Evolutionary conservation across 2,113 vertebrate species (phyloP).

Genomic region (Corvus hawaiiensis): DNA sequence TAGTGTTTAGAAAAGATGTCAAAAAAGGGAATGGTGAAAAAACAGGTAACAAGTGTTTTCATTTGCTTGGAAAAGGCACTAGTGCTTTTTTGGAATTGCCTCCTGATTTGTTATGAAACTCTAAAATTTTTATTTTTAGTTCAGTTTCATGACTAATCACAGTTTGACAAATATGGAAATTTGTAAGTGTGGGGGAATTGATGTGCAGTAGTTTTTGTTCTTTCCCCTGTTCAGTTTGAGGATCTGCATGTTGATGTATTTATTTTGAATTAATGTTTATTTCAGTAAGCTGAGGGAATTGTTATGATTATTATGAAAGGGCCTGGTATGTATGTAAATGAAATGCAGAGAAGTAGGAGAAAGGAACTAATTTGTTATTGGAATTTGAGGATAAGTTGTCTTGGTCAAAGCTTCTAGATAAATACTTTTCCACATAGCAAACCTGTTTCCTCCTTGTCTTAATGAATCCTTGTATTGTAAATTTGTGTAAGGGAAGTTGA

Average conservation of each 20-base stretch:
- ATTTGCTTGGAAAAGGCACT: neutral
- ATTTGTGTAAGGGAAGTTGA: neutral
- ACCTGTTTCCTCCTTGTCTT: neutral
- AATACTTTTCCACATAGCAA: constrained; percentile 19
- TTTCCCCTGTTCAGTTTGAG: neutral
- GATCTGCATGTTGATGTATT: neutral
- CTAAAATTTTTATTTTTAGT: neutral
- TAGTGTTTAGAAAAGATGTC: neutral
- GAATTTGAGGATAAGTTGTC: neutral
- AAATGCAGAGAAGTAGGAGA: constrained; percentile 8
- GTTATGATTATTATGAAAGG: neutral
- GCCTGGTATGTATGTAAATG: neutral
- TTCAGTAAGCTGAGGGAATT: constrained; percentile 22
- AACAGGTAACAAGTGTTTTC: neutral
- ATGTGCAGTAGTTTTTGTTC: neutral
- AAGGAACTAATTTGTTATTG: neutral
- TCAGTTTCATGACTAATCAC: neutral
- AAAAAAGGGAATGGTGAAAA: neutral
- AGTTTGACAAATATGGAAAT: constrained; percentile 9
- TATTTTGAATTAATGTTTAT: constrained; percentile 34
- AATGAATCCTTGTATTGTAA: neutral
- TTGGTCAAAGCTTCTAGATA: neutral
- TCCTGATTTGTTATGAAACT: neutral
- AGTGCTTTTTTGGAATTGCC: neutral
- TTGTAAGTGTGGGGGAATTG: neutral